Evolutionary conservation across 2,888 invertebrate species (phyloP).

Genomic region (Pseudococcus jackbeardsleyi): DNA sequence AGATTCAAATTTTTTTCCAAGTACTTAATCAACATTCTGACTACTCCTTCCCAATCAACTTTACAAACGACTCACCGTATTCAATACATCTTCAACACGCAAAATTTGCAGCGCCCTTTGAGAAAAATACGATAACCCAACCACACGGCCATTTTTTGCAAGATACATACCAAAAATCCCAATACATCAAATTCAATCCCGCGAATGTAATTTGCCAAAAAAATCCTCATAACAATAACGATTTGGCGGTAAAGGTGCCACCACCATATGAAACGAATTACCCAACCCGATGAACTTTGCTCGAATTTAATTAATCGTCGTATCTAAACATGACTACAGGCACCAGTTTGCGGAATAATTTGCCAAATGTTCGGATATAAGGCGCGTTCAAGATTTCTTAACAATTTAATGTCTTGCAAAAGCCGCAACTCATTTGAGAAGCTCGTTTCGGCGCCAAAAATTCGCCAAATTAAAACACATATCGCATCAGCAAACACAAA

Average conservation of each 20-base stretch:
- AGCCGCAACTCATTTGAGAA: constrained; percentile 11
- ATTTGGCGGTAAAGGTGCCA: not conserved
- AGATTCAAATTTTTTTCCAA: too few species aligned
- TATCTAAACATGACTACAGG: not conserved
- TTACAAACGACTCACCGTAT: too few species aligned
- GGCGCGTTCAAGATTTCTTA: not conserved
- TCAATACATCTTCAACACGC: too few species aligned
- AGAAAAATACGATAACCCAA: too few species aligned
- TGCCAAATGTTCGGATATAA: not conserved
- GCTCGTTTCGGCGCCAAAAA: not conserved
- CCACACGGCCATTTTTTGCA: too few species aligned
- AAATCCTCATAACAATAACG: not conserved
- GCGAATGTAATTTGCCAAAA: not conserved
- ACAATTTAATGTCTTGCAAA: constrained; percentile 34
- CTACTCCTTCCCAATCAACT: too few species aligned
- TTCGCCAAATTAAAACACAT: constrained; percentile 35
- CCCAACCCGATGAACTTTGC: not conserved
- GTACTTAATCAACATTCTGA: too few species aligned
- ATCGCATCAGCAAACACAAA: not conserved
- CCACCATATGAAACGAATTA: not conserved
- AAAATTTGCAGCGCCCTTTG: too few species aligned
- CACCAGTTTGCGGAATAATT: constrained; percentile 8
- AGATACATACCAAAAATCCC: not conserved
- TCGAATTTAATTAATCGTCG: not conserved
- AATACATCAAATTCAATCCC: not conserved